A percentile compares a stretch with the other conserved stretches of the same genome.
phyloP scores from a whole-genome alignment of 2,113 vertebrate species.

The Cercopithecus mona region DNA sequence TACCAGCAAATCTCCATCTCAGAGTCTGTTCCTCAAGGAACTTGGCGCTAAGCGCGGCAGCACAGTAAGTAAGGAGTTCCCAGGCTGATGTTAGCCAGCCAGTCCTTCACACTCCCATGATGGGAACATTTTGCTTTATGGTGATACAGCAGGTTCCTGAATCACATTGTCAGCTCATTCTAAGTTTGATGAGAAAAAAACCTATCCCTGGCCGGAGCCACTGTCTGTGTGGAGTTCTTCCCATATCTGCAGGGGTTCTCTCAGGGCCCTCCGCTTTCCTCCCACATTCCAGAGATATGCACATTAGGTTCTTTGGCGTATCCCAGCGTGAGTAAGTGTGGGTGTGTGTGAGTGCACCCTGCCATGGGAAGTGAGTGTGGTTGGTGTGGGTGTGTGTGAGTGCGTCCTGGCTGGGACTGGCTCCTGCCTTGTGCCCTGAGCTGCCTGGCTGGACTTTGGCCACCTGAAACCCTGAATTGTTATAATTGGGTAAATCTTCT shows the following conservation, averaged over 20 bases:
- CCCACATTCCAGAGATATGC: not conserved
- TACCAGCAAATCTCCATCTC: not conserved
- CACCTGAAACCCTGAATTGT: not conserved
- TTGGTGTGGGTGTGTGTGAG: not conserved
- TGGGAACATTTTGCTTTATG: not conserved
- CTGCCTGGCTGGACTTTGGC: not conserved
- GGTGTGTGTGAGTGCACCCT: not conserved
- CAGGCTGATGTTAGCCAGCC: not conserved
- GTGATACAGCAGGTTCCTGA: not conserved
- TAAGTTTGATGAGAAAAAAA: not conserved
- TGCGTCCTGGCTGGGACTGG: not conserved
- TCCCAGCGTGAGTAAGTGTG: not conserved
- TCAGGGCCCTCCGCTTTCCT: not conserved
- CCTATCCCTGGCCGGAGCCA: not conserved
- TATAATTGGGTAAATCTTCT: not conserved
- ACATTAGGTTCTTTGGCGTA: not conserved
- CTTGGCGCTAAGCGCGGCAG: not conserved
- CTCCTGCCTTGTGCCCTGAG: not conserved
- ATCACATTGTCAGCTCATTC: not conserved
- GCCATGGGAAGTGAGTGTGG: not conserved
- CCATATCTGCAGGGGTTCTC: not conserved
- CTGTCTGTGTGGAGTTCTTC: not conserved
- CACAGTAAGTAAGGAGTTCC: not conserved
- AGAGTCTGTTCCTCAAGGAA: not conserved
- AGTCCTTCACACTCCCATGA: not conserved